Evolutionary conservation across 1,140 invertebrate genomes (phyloP).

Genomic region (Camponotus pennsylvanicus): DNA sequence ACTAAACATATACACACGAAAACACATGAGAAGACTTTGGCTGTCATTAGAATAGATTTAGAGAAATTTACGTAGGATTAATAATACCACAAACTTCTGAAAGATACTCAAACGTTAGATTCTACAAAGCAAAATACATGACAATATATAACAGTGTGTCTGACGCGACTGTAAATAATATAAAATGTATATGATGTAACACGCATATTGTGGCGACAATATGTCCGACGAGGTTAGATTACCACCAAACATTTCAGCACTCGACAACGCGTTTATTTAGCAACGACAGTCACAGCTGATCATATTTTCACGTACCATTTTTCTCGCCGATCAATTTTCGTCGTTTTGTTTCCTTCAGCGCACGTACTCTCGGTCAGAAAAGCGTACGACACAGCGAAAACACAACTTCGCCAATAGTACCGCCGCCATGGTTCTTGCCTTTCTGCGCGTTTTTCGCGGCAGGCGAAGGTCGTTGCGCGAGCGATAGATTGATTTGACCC

Average conservation of each 20-base stretch:
- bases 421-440: slow-evolving; percentile 81
- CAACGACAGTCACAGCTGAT: slow-evolving; percentile 37
- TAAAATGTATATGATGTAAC: slow-evolving; percentile 41
- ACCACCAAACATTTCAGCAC: background rate
- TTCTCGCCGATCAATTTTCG: slow-evolving; percentile 52
- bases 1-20: background rate
- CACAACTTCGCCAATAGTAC: slow-evolving; percentile 78
- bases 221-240: slow-evolving; percentile 72
- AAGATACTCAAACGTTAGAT: background rate
- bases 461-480: slow-evolving; percentile 52
- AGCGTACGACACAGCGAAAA: slow-evolving; percentile 80
- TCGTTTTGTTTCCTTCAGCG: slow-evolving; percentile 72
- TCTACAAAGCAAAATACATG: too few species aligned
- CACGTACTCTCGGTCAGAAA: slow-evolving; percentile 82
- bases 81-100: background rate
- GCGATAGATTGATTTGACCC: slow-evolving; percentile 7
- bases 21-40: background rate
- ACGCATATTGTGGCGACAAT: slow-evolving; percentile 20
- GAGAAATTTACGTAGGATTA: background rate
- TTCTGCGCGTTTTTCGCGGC: slow-evolving; percentile 58
- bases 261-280: slow-evolving; percentile 32
- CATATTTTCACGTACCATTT: slow-evolving; percentile 73
- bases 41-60: background rate
- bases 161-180: background rate
- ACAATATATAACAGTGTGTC: too few species aligned